Percentiles rank a stretch among this genome's conserved stretches.
phyloP scores from a whole-genome alignment of 2,113 vertebrate species.

The Muscicapa adusta region DNA sequence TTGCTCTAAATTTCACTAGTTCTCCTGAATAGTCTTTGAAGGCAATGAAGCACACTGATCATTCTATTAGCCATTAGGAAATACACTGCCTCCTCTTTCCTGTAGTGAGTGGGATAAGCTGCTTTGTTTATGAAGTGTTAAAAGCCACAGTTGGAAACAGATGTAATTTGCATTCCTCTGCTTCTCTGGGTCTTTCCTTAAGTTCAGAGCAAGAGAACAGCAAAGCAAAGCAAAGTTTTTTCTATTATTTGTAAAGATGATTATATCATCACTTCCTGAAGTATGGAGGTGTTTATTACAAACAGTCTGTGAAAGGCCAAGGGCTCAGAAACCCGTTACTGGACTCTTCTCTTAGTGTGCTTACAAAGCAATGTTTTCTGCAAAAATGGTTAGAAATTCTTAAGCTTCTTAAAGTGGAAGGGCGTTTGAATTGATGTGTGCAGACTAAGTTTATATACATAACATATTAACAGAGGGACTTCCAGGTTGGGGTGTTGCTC shows the following conservation, averaged over 20 bases:
- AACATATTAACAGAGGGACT: neutral
- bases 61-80: neutral
- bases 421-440: neutral
- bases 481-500: neutral
- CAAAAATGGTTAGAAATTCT: neutral
- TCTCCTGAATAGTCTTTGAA: neutral
- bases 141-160: neutral
- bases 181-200: neutral
- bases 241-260: neutral
- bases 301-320: neutral
- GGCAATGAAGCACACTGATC: neutral
- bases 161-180: neutral
- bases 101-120: neutral
- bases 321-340: neutral
- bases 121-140: neutral
- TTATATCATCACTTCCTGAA: neutral
- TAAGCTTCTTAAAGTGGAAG: neutral
- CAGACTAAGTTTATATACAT: neutral
- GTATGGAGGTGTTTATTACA: neutral
- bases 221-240: neutral
- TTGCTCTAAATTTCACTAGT: neutral
- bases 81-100: neutral
- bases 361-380: neutral
- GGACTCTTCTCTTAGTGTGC: neutral
- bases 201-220: neutral